Percentiles rank a stretch among this genome's conserved stretches.
phyloP scores from a whole-genome alignment of 2,888 invertebrate species.

The Erebia aethiops region DNA sequence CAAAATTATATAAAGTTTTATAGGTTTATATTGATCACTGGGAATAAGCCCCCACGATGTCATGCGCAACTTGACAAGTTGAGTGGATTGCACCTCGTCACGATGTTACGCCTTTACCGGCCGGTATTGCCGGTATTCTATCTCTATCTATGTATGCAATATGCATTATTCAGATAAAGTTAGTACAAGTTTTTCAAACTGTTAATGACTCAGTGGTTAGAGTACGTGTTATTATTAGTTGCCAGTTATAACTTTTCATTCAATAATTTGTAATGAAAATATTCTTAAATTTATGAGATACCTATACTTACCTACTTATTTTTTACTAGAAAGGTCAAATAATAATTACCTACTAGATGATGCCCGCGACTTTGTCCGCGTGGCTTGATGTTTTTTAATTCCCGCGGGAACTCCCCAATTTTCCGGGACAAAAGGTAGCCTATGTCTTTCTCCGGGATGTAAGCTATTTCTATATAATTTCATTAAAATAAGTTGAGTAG shows the following conservation, averaged over 20 bases:
- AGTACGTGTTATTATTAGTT: background rate
- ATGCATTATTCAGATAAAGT: slow-evolving; percentile 11
- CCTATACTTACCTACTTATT: too few species aligned
- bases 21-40: background rate
- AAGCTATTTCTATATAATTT: too few species aligned
- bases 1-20: background rate
- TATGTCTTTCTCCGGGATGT: too few species aligned
- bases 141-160: slow-evolving; percentile 12
- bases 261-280: too few species aligned
- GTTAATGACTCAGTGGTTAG: background rate
- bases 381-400: too few species aligned
- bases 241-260: background rate
- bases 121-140: slow-evolving; percentile 6
- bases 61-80: slow-evolving; percentile 13
- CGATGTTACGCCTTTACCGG: slow-evolving; percentile 14
- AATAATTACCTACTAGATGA: too few species aligned
- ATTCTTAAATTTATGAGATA: too few species aligned
- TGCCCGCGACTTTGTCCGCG: too few species aligned
- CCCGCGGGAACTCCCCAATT: too few species aligned
- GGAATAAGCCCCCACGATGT: background rate
- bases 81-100: slow-evolving; percentile 7
- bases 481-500: too few species aligned
- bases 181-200: background rate
- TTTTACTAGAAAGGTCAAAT: too few species aligned
- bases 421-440: too few species aligned